Evolutionary conservation across 2,888 invertebrate species (phyloP), one percentile per base, ranked within the genome.

Genomic region (Hemithea aestivaria): DNA sequence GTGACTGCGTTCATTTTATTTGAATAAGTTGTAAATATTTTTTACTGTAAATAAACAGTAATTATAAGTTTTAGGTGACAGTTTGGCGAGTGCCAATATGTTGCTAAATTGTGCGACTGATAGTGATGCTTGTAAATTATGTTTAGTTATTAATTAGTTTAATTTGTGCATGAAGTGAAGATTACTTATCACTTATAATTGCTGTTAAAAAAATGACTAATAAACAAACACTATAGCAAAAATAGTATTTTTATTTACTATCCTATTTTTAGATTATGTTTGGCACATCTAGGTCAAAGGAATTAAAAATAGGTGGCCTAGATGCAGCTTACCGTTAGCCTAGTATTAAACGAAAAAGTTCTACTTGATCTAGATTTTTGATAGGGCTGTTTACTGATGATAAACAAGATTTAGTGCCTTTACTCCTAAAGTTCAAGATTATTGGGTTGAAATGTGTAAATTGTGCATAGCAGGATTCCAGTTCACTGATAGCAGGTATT

Each of bases 21-120:
- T 68, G 57, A 45, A 55, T 75, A 71, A 73, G 68, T 49, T 82
- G 82, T 83, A 83, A 76, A 84, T 84, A 80, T 71, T 70, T 69
- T 30, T 66, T 53, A 52, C 53, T 57, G 72, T 81, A 77, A 66
- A 77, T 23, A 28, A 46, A 62, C 79, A 81, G 81, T 73, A 49
- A 78, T 84, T 83, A 76, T 84, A 79, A 82, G 83, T 81, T 74
- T 66, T 73, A 72, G 51, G 74, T 75, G 72, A n/a, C 16, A 16
- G 16, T 16, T 2, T 16, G 16, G n/a, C n/a, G n/a, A n/a, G n/a
- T n/a, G n/a, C n/a, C n/a, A 20, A 7, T 10, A 8, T 25, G 49
- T 53, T 51, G 10, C 33, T 10, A 5, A 10, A 34, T 22, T 29
- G n/a, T 33, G 38, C 12, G 10, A 24, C 27, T 48, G 44, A 10